phyloP scores from a whole-genome alignment of 1,140 invertebrate genomes.

The Drosophila punjabiensis region DNA sequence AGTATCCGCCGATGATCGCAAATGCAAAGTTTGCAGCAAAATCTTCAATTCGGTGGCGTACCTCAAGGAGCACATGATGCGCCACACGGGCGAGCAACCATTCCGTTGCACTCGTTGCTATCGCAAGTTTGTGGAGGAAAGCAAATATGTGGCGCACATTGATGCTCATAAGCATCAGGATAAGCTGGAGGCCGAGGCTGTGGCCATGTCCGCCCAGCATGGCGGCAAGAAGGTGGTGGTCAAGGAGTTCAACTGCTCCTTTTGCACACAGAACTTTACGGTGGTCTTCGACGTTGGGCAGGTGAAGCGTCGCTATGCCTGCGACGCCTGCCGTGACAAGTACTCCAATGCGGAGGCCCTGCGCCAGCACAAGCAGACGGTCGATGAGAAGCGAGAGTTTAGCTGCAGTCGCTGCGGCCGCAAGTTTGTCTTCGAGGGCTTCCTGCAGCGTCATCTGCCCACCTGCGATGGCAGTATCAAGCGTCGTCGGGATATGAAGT shows the following conservation, averaged over 20 bases:
- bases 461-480: conserved; percentile 84
- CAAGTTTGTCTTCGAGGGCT: conserved; percentile 84
- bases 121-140: conserved; percentile 80
- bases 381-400: conserved; percentile 83
- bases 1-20: conserved; percentile 73
- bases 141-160: conserved; percentile 75
- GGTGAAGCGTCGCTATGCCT: conserved; percentile 82
- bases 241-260: conserved; percentile 82
- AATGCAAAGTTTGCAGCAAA: conserved; percentile 80
- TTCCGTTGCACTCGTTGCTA: conserved; percentile 82
- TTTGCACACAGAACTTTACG: conserved; percentile 77
- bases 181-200: conserved; percentile 77
- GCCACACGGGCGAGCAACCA: conserved; percentile 80
- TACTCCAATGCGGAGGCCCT: conserved; percentile 81
- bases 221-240: conserved; percentile 82
- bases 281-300: conserved; percentile 81
- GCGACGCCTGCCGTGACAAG: conserved; percentile 81
- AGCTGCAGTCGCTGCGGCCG: conserved; percentile 78
- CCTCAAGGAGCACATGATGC: conserved; percentile 84
- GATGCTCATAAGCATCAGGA: conserved; percentile 82
- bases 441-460: conserved; percentile 79
- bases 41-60: conserved; percentile 84
- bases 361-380: conserved; percentile 76
- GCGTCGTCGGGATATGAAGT: conserved; percentile 81
- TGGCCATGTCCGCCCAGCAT: conserved; percentile 69